Percentiles rank a stretch among this genome's conserved stretches.
Evolutionary conservation across 2,113 vertebrate species (phyloP).

Genomic region (Pangasianodon gigas): DNA sequence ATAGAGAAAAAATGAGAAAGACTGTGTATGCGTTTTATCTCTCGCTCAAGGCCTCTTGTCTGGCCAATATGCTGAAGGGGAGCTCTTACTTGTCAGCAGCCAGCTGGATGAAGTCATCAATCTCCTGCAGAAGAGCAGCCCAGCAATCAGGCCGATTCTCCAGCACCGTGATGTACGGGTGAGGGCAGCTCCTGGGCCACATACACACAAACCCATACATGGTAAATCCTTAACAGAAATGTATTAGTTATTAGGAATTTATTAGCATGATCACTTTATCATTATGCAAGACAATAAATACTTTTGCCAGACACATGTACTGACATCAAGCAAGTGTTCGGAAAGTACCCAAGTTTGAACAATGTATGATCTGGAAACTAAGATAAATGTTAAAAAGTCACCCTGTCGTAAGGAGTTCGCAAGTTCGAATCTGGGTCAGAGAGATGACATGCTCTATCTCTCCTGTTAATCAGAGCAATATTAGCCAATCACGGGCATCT

Average conservation of each 20-base stretch:
- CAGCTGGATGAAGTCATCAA: conserved; percentile 78
- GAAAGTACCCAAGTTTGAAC: neutral
- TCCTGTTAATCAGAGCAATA: neutral
- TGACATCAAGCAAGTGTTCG: neutral
- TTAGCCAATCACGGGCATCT: neutral
- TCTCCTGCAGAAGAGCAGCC: conserved; percentile 83
- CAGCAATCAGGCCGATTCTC: conserved; percentile 90
- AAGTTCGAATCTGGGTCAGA: neutral
- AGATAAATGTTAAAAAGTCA: neutral
- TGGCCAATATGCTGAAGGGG: conserved; percentile 26
- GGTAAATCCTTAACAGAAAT: neutral
- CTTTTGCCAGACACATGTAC: neutral
- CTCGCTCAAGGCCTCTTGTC: conserved; percentile 36
- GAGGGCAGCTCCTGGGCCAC: conserved; percentile 80
- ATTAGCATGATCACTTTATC: neutral
- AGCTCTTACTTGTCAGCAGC: conserved; percentile 79
- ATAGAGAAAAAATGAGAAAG: neutral
- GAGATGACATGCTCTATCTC: too few species aligned
- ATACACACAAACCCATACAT: conserved; percentile 6
- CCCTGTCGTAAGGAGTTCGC: neutral
- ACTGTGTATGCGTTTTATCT: neutral
- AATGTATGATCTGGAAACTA: neutral
- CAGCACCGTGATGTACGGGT: conserved; percentile 87
- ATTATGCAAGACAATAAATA: neutral
- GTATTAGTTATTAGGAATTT: neutral